These are phyloP conservation scores for Agriotes lineatus DNA, from an alignment of 2,888 invertebrate genomes.

Conservation along the genomic window DNA sequence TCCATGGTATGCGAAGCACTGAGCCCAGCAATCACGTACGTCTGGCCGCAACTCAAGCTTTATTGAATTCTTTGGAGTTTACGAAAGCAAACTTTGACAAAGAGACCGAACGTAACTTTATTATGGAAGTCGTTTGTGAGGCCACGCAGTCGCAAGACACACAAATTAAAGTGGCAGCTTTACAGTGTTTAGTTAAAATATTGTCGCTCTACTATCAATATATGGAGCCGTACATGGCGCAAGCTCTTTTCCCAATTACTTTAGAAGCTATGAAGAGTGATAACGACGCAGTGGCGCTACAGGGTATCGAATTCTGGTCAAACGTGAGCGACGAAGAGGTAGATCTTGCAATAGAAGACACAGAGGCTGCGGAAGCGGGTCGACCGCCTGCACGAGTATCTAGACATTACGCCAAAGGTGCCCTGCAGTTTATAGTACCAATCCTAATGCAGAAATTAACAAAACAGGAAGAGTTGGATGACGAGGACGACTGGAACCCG, in stretches of 20 bases:
- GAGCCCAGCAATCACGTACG: slow-evolving; percentile 95
- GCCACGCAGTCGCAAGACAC: slow-evolving; percentile 95
- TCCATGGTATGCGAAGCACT: slow-evolving; percentile 97
- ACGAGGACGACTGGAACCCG: slow-evolving; percentile 99
- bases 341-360: slow-evolving; percentile 92
- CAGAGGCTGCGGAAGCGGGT: slow-evolving; percentile 94
- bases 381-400: slow-evolving; percentile 94
- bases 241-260: slow-evolving; percentile 97
- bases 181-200: slow-evolving; percentile 98
- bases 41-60: slow-evolving; percentile 95
- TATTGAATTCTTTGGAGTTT: slow-evolving; percentile 97
- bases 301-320: slow-evolving; percentile 99
- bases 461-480: slow-evolving; percentile 97
- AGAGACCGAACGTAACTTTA: slow-evolving; percentile 96
- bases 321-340: slow-evolving; percentile 99
- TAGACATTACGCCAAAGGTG: slow-evolving; percentile 98
- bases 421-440: slow-evolving; percentile 93
- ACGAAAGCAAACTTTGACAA: slow-evolving; percentile 98
- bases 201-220: slow-evolving; percentile 98
- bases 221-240: slow-evolving; percentile 99
- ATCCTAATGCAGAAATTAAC: slow-evolving; percentile 94
- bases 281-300: slow-evolving; percentile 94
- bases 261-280: slow-evolving; percentile 98
- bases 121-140: slow-evolving; percentile 99
- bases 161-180: slow-evolving; percentile 94